Percentiles rank a stretch among this genome's conserved stretches.
phyloP scores from a whole-genome alignment of 2,113 vertebrate genomes.

The Rhinolophus sinicus region DNA sequence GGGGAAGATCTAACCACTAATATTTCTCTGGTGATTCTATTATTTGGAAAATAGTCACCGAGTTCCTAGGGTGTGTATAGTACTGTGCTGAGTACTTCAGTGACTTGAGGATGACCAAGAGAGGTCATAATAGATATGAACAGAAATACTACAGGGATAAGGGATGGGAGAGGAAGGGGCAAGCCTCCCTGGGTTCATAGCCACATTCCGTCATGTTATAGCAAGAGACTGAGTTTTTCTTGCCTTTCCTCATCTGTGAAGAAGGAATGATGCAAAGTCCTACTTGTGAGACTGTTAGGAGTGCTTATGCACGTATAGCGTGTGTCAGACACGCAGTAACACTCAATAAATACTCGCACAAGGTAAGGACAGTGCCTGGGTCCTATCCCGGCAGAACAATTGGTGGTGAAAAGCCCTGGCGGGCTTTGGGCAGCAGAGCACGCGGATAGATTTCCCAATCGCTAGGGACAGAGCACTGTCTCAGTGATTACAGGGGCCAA shows the following conservation, averaged over 20 bases:
- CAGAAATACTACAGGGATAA: not conserved
- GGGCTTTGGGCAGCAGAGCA: not conserved
- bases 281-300: not conserved
- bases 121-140: not conserved
- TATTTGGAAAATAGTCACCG: not conserved
- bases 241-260: not conserved
- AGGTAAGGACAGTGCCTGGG: not conserved
- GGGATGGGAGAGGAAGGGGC: not conserved
- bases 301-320: not conserved
- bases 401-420: not conserved
- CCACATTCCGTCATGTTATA: not conserved
- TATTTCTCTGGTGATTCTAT: not conserved
- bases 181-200: not conserved
- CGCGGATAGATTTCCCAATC: not conserved
- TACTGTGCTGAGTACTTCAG: not conserved
- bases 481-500: not conserved
- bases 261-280: not conserved
- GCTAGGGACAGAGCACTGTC: not conserved
- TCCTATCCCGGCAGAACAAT: not conserved
- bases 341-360: not conserved
- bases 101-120: not conserved
- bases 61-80: not conserved
- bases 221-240: not conserved
- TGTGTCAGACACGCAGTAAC: not conserved
- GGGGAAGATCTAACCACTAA: not conserved